phyloP scores from a whole-genome alignment of 2,113 vertebrate genomes.

The Channa maculata region DNA sequence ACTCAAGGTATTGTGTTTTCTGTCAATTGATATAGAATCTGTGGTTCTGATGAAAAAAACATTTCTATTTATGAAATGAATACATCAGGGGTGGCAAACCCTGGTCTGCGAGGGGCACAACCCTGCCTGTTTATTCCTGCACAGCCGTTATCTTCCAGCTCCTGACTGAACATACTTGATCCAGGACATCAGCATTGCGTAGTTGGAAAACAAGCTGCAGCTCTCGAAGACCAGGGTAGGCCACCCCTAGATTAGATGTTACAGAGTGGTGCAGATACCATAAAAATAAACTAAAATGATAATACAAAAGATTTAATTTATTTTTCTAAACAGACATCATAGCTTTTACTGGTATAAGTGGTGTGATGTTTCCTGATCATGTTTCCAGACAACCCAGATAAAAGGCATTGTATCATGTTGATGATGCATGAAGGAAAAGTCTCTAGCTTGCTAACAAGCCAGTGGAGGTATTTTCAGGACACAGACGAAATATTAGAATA shows the following conservation, averaged over 20 bases:
- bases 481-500: conserved; percentile 51
- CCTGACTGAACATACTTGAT: too few species aligned
- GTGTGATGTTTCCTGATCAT: conserved; percentile 7
- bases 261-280: background rate
- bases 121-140: too few species aligned
- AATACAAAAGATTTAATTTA: conserved; percentile 5
- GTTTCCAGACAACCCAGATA: conserved; percentile 7
- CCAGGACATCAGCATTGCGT: too few species aligned
- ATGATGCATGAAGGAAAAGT: conserved; percentile 14
- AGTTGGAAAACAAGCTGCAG: too few species aligned
- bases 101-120: too few species aligned
- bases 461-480: conserved; percentile 50
- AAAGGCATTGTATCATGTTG: background rate
- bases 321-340: background rate
- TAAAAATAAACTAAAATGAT: background rate
- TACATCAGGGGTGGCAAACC: too few species aligned
- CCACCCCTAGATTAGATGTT: background rate
- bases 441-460: background rate
- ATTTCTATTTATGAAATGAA: background rate
- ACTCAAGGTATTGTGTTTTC: too few species aligned
- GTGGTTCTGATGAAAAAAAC: too few species aligned
- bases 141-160: too few species aligned
- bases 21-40: too few species aligned
- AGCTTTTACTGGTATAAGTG: conserved; percentile 5
- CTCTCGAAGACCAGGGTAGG: too few species aligned